These are phyloP conservation scores for Triplophysa yarkandensis DNA, from an alignment of 2,797 vertebrate genomes.

Conservation along the genomic window DNA sequence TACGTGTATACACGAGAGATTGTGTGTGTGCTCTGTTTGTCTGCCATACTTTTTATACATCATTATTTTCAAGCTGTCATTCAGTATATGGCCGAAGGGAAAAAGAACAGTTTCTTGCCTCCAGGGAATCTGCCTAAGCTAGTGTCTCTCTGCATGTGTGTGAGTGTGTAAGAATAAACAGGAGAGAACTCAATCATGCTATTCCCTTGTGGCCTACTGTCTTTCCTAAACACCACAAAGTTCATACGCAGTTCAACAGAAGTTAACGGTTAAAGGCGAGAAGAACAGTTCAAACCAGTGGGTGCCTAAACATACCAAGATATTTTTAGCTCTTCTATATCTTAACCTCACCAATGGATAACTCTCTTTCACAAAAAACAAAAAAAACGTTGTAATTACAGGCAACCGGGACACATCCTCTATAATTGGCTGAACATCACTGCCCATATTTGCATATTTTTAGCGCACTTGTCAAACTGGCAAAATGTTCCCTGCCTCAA, in stretches of 20 bases:
- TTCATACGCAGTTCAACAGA: conserved; percentile 46
- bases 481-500: conserved; percentile 34
- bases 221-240: conserved; percentile 45
- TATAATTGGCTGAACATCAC: conserved; percentile 54
- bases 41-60: conserved; percentile 56
- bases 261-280: conserved; percentile 44
- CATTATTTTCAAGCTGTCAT: conserved; percentile 63
- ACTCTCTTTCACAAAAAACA: neutral
- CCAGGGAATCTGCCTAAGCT: conserved; percentile 51
- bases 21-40: conserved; percentile 51
- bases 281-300: neutral
- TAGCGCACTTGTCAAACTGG: conserved; percentile 54
- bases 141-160: conserved; percentile 34
- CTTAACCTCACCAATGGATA: conserved; percentile 33
- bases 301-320: neutral
- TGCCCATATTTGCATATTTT: conserved; percentile 55
- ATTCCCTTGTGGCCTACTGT: conserved; percentile 45
- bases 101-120: conserved; percentile 55
- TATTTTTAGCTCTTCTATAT: conserved; percentile 20
- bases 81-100: conserved; percentile 61
- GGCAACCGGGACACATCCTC: conserved; percentile 44
- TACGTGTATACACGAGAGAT: conserved; percentile 8
- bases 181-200: conserved; percentile 39
- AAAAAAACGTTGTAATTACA: conserved; percentile 48
- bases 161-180: conserved; percentile 45